These are phyloP conservation scores for Lasioglossum marginatum DNA, from an alignment of 2,888 invertebrate species.

Conservation along the genomic window DNA sequence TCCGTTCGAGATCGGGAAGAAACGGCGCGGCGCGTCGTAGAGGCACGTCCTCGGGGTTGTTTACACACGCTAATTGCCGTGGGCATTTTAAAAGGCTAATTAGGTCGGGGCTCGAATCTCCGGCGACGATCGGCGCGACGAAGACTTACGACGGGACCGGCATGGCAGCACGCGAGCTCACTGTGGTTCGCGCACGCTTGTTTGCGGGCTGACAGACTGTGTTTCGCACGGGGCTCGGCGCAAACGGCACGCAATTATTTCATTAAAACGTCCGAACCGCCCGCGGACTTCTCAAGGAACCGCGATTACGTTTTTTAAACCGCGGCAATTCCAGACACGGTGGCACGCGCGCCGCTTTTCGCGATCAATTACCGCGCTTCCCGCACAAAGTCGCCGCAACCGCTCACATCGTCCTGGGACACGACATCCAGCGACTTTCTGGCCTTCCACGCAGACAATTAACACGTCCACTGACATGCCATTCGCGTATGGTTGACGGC, in stretches of 20 bases:
- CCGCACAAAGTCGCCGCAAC: background rate
- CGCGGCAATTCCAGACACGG: conserved; percentile 14
- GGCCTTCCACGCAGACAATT: background rate
- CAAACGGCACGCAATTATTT: conserved; percentile 56
- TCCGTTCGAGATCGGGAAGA: background rate
- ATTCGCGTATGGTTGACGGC: background rate
- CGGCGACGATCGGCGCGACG: conserved; percentile 68
- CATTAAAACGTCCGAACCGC: conserved; percentile 47
- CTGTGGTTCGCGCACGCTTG: conserved; percentile 43
- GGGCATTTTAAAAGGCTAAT: conserved; percentile 64
- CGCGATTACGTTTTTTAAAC: conserved; percentile 28
- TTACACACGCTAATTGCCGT: conserved; percentile 39
- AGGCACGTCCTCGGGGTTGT: background rate
- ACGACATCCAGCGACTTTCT: background rate
- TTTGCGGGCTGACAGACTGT: conserved; percentile 23
- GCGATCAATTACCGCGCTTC: conserved; percentile 40
- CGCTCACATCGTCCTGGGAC: background rate
- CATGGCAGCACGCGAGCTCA: conserved; percentile 58
- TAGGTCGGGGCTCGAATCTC: conserved; percentile 72
- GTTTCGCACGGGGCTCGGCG: conserved; percentile 28
- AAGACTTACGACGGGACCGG: conserved; percentile 60
- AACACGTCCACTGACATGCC: background rate
- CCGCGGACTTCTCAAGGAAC: conserved; percentile 40
- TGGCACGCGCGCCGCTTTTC: conserved; percentile 32
- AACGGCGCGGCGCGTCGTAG: background rate